Percentiles rank a stretch among this genome's conserved stretches.
Evolutionary conservation across 2,113 vertebrate species (phyloP).

Genomic region (Semnornis frantzii): DNA sequence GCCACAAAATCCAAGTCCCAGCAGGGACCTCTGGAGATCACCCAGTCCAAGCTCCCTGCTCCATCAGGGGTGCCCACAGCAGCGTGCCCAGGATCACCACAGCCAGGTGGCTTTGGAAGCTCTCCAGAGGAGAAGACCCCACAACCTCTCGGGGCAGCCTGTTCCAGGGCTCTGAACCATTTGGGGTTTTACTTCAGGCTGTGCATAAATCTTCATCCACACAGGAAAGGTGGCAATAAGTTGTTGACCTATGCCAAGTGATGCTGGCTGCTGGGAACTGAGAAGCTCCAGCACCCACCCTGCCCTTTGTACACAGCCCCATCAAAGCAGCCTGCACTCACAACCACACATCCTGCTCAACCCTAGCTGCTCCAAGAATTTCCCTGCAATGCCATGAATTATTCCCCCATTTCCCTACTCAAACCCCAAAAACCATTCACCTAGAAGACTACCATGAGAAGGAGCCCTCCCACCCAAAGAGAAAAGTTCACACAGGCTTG

Average conservation of each 20-base stretch:
- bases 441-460: too few relatives aligned
- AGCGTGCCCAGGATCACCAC: too few relatives aligned
- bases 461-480: too few relatives aligned
- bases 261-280: accelerated
- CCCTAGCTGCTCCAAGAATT: not conserved
- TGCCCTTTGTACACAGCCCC: accelerated
- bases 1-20: too few relatives aligned
- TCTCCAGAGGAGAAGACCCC: too few relatives aligned
- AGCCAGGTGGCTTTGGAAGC: too few relatives aligned
- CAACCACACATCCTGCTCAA: accelerated
- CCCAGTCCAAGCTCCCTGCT: too few relatives aligned
- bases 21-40: too few relatives aligned
- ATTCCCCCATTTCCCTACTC: not conserved
- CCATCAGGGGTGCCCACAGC: too few relatives aligned
- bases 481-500: too few relatives aligned
- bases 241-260: accelerated
- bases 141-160: too few relatives aligned
- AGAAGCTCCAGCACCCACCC: not conserved
- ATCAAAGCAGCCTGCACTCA: accelerated
- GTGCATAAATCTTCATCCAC: not conserved
- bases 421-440: not conserved
- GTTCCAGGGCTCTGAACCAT: not conserved
- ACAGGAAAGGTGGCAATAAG: not conserved
- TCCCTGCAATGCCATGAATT: not conserved
- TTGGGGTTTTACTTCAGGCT: not conserved